A percentile compares a stretch with the other conserved stretches of the same genome.
Evolutionary conservation across 1,140 invertebrate species (phyloP).

Genomic region (Physella acuta): DNA sequence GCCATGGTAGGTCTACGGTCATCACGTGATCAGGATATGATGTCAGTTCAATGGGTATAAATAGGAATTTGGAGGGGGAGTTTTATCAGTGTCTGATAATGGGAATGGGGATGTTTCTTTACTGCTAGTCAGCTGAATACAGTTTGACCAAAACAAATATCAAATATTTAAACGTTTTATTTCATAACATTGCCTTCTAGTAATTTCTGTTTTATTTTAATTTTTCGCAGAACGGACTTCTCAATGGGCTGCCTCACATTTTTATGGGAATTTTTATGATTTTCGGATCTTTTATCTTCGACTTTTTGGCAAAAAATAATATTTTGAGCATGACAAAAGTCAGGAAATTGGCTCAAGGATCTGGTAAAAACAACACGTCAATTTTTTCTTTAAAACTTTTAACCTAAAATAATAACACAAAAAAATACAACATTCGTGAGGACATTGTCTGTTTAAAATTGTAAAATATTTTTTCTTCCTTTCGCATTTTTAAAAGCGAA

Average conservation of each 20-base stretch:
- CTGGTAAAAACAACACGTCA: too few relatives aligned
- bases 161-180: not conserved
- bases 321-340: slow-evolving; percentile 29
- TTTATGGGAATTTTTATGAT: slow-evolving; percentile 37
- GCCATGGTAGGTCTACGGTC: not conserved
- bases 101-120: not conserved
- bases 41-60: too few relatives aligned
- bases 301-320: slow-evolving; percentile 26
- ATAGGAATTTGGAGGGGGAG: too few relatives aligned
- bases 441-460: too few relatives aligned
- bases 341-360: slow-evolving; percentile 36
- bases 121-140: not conserved
- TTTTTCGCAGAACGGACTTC: slow-evolving; percentile 33
- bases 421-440: too few relatives aligned
- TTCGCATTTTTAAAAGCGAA: too few relatives aligned
- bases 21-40: too few relatives aligned
- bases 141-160: not conserved
- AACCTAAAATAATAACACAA: too few relatives aligned
- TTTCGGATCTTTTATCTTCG: slow-evolving; percentile 29
- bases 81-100: not conserved
- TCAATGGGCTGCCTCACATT: slow-evolving; percentile 31
- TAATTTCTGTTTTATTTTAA: not conserved
- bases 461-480: too few relatives aligned
- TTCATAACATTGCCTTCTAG: not conserved
- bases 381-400: too few relatives aligned